These are phyloP conservation scores for Spongilla lacustris DNA, from an alignment of 37 sponge, comb jelly and placozoan genomes.

Conservation along the genomic window DNA sequence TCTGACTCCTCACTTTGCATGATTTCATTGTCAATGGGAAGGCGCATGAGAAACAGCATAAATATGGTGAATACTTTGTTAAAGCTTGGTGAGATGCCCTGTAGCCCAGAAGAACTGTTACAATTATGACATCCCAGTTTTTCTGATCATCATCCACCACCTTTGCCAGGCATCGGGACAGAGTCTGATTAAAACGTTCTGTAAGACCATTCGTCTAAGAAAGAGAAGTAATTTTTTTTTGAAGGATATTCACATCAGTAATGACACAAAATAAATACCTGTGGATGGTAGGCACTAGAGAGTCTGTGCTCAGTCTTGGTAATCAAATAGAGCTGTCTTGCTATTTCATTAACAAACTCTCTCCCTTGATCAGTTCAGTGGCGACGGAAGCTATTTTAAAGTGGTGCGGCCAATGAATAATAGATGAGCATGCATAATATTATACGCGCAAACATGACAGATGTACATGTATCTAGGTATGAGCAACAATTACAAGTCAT, in stretches of 20 bases:
- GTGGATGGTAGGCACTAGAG: slow-evolving; percentile 30
- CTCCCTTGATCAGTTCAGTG: slow-evolving; percentile 1
- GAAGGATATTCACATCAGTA: not conserved
- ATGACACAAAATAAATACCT: not conserved
- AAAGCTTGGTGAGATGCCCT: slow-evolving; percentile 24
- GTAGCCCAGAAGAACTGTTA: slow-evolving; percentile 31
- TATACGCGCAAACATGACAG: too few relatives aligned
- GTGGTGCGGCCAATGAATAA: too few relatives aligned
- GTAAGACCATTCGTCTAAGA: slow-evolving; percentile 41
- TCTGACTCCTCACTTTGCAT: not conserved
- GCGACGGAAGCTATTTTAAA: too few relatives aligned
- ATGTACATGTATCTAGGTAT: too few relatives aligned
- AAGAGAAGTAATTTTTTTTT: not conserved
- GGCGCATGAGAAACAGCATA: not conserved
- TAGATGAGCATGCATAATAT: too few relatives aligned
- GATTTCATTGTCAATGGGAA: not conserved
- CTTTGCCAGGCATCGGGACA: slow-evolving; percentile 22
- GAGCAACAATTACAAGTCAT: not conserved
- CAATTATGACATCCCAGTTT: slow-evolving; percentile 7
- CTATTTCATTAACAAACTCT: not conserved
- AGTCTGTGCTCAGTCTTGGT: slow-evolving; percentile 27
- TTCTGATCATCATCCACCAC: slow-evolving; percentile 25
- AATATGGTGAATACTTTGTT: slow-evolving; percentile 38
- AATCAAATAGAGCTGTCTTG: slow-evolving; percentile 12
- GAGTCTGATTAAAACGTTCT: slow-evolving; percentile 36